Evolutionary conservation across 2,797 vertebrate genomes (phyloP).

Genomic region (Propithecus deckenii): DNA sequence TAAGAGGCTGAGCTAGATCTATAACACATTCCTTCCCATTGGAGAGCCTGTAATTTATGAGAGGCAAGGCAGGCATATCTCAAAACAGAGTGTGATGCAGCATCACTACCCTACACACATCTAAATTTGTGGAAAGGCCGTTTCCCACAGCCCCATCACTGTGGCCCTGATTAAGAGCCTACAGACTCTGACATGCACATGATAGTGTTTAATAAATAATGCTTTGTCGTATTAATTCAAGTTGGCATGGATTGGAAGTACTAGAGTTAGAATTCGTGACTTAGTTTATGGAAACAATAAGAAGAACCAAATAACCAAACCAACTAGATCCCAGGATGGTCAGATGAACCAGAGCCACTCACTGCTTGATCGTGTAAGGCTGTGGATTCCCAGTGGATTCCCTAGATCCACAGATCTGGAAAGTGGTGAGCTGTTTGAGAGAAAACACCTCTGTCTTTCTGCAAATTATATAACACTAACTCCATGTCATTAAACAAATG

Average conservation of each 20-base stretch:
- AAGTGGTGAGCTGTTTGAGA: constrained; percentile 32
- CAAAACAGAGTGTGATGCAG: neutral
- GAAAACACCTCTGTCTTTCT: constrained; percentile 24
- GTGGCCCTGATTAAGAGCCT: neutral
- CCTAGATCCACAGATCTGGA: neutral
- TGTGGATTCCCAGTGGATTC: constrained; percentile 8
- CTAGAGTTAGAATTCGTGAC: neutral
- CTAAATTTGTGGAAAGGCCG: neutral
- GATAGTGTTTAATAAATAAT: neutral
- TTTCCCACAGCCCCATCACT: neutral
- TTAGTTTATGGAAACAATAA: neutral
- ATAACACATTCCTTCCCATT: neutral
- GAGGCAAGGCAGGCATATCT: neutral
- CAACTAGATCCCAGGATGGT: neutral
- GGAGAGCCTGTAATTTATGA: neutral
- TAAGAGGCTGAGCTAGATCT: neutral
- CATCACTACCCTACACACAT: neutral
- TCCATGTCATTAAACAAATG: constrained; percentile 52
- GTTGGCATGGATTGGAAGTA: neutral
- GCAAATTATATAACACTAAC: constrained; percentile 36
- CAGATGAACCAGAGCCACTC: neutral
- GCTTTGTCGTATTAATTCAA: neutral
- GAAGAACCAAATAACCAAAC: neutral
- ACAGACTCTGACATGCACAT: neutral
- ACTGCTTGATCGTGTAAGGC: neutral